A percentile compares a stretch with the other conserved stretches of the same genome.
phyloP scores from a whole-genome alignment of 2,797 vertebrate genomes.

The Dallia pectoralis region DNA sequence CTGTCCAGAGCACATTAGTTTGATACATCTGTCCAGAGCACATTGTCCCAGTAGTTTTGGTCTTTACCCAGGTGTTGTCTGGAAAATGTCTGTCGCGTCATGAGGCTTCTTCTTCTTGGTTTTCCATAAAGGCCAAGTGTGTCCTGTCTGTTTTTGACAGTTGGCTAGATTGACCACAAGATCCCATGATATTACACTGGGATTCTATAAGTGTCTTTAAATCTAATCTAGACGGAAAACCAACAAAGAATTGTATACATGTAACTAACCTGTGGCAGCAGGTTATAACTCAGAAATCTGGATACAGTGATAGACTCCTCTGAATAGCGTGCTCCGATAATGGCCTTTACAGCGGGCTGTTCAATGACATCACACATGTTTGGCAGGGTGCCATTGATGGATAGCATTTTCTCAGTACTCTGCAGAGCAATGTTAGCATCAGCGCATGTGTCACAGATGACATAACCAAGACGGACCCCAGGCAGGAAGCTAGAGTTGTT shows the following conservation, averaged over 20 bases:
- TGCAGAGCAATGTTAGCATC: slow-evolving; percentile 53
- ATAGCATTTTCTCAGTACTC: slow-evolving; percentile 36
- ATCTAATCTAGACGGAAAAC: not conserved
- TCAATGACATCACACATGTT: slow-evolving; percentile 30
- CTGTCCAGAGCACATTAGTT: too few species aligned
- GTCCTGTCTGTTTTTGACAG: too few species aligned
- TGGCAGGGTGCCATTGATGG: slow-evolving; percentile 32
- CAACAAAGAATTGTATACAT: not conserved
- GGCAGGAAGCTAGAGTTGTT: slow-evolving; percentile 57
- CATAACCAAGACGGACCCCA: slow-evolving; percentile 54
- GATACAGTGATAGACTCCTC: slow-evolving; percentile 61
- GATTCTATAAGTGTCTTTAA: too few species aligned
- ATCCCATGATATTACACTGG: too few species aligned
- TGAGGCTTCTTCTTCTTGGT: too few species aligned
- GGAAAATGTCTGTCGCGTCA: too few species aligned
- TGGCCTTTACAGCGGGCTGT: slow-evolving; percentile 52
- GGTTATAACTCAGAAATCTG: slow-evolving; percentile 58
- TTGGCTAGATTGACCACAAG: too few species aligned
- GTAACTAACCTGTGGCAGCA: slow-evolving; percentile 64
- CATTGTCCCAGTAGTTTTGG: too few species aligned
- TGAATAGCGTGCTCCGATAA: slow-evolving; percentile 60
- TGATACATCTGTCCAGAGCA: too few species aligned
- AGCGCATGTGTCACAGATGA: slow-evolving; percentile 54
- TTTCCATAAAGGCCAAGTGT: too few species aligned
- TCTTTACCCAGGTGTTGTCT: too few species aligned